Conservation (phyloP, 1,140 invertebrate species). For the Trigoniulus corallinus region DNA sequence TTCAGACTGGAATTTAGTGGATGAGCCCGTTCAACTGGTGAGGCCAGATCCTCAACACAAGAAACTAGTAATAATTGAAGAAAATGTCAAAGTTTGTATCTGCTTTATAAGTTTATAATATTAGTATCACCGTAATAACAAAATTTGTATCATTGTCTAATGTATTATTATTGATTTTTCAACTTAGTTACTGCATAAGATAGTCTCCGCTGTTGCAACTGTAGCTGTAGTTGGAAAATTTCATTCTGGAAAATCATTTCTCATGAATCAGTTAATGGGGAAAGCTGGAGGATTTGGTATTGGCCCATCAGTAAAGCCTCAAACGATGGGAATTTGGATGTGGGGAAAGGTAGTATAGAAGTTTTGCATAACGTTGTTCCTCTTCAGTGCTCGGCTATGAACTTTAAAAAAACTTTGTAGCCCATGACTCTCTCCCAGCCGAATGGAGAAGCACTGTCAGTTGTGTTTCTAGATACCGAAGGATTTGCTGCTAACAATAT, state of each 20-base stretch:
- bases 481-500: constrained; percentile 16
- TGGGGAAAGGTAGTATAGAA: constrained; percentile 13
- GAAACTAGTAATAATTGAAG: constrained; percentile 12
- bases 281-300: constrained; percentile 14
- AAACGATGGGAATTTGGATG: constrained; percentile 18
- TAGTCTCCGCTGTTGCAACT: constrained; percentile 11
- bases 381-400: neutral
- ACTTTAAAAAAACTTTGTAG: neutral
- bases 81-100: constrained; percentile 11
- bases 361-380: neutral
- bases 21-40: constrained; percentile 15
- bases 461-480: constrained; percentile 16
- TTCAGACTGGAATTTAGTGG: too few relatives aligned
- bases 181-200: constrained; percentile 10
- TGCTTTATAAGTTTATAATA: neutral
- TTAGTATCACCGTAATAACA: neutral
- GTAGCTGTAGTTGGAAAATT: constrained; percentile 17
- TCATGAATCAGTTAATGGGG: constrained; percentile 17
- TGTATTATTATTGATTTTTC: neutral
- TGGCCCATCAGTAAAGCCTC: constrained; percentile 11
- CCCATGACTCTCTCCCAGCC: neutral
- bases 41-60: constrained; percentile 12
- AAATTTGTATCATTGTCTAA: neutral
- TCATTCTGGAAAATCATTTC: constrained; percentile 17
- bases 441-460: constrained; percentile 1